Evolutionary conservation across 2,888 invertebrate species (phyloP).

Genomic region (Cheilosia vulpina): DNA sequence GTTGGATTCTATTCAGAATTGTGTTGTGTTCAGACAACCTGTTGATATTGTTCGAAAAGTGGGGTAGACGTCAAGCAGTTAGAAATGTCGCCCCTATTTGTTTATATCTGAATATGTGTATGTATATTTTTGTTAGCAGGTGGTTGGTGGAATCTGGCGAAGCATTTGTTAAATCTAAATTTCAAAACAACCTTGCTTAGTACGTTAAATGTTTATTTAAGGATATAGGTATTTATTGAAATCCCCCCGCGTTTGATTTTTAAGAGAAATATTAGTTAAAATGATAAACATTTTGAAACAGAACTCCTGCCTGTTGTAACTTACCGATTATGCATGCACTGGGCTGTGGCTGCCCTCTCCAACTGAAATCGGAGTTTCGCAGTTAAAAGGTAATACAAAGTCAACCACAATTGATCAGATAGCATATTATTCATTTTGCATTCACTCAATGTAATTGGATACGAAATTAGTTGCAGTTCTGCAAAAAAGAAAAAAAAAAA

Average conservation of each 20-base stretch:
- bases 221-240: too few relatives aligned
- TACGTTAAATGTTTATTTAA: too few relatives aligned
- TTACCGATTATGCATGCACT: background rate
- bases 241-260: too few relatives aligned
- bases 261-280: too few relatives aligned
- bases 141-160: too few relatives aligned
- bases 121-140: too few relatives aligned
- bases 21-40: background rate
- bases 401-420: conserved; percentile 62
- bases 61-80: background rate
- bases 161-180: background rate
- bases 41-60: conserved; percentile 42
- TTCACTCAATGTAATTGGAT: conserved; percentile 70
- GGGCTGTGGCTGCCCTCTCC: background rate
- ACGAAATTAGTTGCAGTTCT: conserved; percentile 55
- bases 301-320: background rate
- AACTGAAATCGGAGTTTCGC: background rate
- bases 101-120: background rate
- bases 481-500: conserved; percentile 42
- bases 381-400: conserved; percentile 23
- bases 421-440: conserved; percentile 40
- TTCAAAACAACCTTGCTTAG: too few relatives aligned
- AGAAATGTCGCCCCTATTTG: background rate
- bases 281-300: too few relatives aligned
- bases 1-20: background rate